Conservation (phyloP, 2,797 vertebrate genomes). For the Girardinus metallicus region DNA sequence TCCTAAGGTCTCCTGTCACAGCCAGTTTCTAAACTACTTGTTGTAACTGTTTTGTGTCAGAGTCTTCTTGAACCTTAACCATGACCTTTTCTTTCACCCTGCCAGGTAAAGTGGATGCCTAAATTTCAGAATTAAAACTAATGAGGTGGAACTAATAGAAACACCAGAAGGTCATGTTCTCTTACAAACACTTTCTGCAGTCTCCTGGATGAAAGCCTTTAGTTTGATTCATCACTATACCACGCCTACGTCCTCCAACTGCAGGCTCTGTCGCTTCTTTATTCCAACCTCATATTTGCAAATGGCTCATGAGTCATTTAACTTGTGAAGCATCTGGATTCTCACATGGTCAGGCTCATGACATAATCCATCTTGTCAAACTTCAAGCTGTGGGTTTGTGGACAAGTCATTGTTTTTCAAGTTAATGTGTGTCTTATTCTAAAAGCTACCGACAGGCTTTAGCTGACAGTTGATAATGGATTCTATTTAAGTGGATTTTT, state of each 20-base stretch:
- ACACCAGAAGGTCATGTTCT: conserved; percentile 14
- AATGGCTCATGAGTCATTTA: conserved; percentile 13
- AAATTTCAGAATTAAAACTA: conserved; percentile 12
- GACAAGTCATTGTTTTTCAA: neutral
- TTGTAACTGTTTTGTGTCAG: neutral
- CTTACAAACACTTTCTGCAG: neutral
- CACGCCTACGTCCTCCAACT: conserved; percentile 12
- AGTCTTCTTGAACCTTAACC: neutral
- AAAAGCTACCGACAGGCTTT: neutral
- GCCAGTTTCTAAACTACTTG: neutral
- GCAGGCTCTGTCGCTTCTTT: neutral
- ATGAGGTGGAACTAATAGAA: conserved; percentile 15
- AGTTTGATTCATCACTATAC: conserved; percentile 17
- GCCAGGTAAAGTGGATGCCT: conserved; percentile 2
- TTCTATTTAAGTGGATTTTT: neutral
- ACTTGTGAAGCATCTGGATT: conserved; percentile 11
- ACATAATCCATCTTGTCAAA: conserved; percentile 4
- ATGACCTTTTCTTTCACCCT: conserved; percentile 10
- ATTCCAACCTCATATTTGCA: conserved; percentile 13
- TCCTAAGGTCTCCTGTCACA: neutral
- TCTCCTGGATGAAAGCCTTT: conserved; percentile 10
- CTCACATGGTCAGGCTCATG: conserved; percentile 4
- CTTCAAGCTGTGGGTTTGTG: neutral
- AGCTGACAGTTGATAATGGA: neutral
- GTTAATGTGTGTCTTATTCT: conserved; percentile 1